Conservation (phyloP, 2,888 invertebrate genomes). For the Pocota personata region DNA sequence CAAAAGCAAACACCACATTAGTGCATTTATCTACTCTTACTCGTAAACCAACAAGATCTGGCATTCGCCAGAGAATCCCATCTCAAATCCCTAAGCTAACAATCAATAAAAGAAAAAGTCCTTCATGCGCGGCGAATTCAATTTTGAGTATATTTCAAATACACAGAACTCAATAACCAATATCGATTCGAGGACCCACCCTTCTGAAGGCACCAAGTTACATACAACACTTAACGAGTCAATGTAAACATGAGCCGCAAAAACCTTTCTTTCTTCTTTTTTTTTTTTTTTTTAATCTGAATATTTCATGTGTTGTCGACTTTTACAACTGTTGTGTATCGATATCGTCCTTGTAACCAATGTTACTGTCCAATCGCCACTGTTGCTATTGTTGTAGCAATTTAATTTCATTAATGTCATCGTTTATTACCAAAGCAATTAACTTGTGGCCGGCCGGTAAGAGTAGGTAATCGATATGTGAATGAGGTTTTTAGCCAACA, state of each 20-base stretch:
- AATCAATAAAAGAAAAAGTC: conserved; percentile 43
- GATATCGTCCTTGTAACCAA: conserved; percentile 28
- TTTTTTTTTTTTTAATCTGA: conserved; percentile 33
- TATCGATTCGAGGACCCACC: conserved; percentile 11
- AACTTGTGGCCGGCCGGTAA: conserved; percentile 62
- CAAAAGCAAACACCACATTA: neutral
- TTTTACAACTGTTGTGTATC: conserved; percentile 35
- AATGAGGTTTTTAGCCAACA: conserved; percentile 11
- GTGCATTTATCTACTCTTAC: neutral
- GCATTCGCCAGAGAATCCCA: neutral
- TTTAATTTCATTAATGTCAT: conserved; percentile 71
- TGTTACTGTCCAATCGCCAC: conserved; percentile 1
- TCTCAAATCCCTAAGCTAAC: conserved; percentile 12
- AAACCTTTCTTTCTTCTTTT: neutral
- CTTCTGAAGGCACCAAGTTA: neutral
- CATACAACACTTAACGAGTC: neutral
- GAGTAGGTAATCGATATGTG: conserved; percentile 38
- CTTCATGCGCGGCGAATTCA: conserved; percentile 34
- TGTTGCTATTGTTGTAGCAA: conserved; percentile 51
- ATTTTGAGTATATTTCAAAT: conserved; percentile 13
- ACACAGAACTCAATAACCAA: neutral
- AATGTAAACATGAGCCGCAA: conserved; percentile 20
- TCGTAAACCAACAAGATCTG: neutral
- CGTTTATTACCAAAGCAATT: conserved; percentile 69
- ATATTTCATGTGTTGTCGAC: conserved; percentile 52